Percentiles rank a stretch among this genome's conserved stretches.
These are phyloP conservation scores for Embiotoca jacksoni DNA, from an alignment of 2,113 vertebrate species.

Conservation along the genomic window DNA sequence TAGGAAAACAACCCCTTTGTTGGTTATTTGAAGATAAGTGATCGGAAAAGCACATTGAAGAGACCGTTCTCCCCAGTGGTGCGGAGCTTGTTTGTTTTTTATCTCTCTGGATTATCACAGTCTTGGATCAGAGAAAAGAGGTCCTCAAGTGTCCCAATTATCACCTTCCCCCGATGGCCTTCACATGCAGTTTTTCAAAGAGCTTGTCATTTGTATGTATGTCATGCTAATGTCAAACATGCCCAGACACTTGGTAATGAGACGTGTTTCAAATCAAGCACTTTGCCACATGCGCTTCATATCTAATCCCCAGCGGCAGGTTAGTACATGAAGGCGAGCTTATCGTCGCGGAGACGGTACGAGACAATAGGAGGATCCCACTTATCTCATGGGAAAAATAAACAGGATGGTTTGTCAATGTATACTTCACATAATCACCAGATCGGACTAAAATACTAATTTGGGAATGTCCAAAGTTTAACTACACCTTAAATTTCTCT, in stretches of 20 bases:
- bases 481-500: no score
- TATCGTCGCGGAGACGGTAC: neutral
- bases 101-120: conserved; percentile 29
- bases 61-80: conserved; percentile 1
- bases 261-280: conserved; percentile 33
- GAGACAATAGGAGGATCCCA: neutral
- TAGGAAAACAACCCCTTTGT: conserved; percentile 47
- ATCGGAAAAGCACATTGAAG: conserved; percentile 40
- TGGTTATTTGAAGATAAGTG: conserved; percentile 59
- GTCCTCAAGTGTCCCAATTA: conserved; percentile 79
- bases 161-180: conserved; percentile 57
- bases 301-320: conserved; percentile 10
- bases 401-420: neutral
- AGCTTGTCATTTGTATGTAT: conserved; percentile 21
- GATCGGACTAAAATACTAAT: neutral
- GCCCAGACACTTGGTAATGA: conserved; percentile 53
- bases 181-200: conserved; percentile 39
- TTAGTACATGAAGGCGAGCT: neutral
- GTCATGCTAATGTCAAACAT: conserved; percentile 66
- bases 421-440: neutral
- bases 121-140: conserved; percentile 49
- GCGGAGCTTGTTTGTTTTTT: conserved; percentile 44
- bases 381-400: neutral
- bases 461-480: neutral
- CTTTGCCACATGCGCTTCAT: conserved; percentile 34